Conservation (phyloP, 2,888 invertebrate species). For the Bugula neritina region DNA sequence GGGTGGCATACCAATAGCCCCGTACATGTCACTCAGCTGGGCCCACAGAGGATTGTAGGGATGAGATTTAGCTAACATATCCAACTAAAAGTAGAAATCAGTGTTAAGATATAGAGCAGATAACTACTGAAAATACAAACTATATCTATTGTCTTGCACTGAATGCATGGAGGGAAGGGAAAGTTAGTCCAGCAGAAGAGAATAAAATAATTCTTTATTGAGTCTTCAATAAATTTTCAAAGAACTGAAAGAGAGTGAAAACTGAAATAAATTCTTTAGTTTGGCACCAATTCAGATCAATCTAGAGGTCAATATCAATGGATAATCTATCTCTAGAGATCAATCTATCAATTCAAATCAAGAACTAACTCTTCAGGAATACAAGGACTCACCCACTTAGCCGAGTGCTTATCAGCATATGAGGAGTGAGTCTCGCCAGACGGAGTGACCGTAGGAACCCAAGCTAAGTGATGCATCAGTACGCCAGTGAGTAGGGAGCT, state of each 20-base stretch:
- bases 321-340: too few species aligned
- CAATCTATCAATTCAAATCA: too few species aligned
- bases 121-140: not conserved
- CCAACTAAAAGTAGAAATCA: conserved; percentile 50
- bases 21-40: conserved; percentile 76
- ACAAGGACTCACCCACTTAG: conserved; percentile 53
- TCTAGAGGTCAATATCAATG: too few species aligned
- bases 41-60: conserved; percentile 87
- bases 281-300: too few species aligned
- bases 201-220: too few species aligned
- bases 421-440: conserved; percentile 52
- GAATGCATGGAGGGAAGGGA: too few species aligned
- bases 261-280: too few species aligned
- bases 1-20: conserved; percentile 73
- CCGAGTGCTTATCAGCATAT: conserved; percentile 50
- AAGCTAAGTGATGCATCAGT: conserved; percentile 81
- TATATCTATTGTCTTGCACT: too few species aligned
- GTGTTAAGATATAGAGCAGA: not conserved
- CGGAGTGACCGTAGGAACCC: conserved; percentile 72
- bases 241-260: too few species aligned
- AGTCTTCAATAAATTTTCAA: too few species aligned
- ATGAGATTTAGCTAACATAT: conserved; percentile 59
- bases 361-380: too few species aligned
- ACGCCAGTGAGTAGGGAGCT: conserved; percentile 82
- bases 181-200: too few species aligned